Conservation (phyloP, 2,888 invertebrate species). For the Agrochola macilenta region DNA sequence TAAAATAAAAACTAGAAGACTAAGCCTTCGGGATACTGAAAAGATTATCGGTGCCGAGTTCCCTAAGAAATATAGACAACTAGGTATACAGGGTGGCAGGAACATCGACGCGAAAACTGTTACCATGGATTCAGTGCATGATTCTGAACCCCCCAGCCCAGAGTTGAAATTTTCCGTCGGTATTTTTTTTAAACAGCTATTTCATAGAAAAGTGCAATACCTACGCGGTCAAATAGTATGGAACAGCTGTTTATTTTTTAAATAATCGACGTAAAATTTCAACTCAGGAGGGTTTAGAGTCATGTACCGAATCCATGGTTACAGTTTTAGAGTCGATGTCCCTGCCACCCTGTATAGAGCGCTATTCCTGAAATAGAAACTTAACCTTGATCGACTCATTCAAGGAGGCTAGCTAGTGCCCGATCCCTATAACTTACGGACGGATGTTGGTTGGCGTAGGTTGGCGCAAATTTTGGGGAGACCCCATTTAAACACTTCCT, state of each 20-base stretch:
- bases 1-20: not conserved
- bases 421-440: not conserved
- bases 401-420: not conserved
- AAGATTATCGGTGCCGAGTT: slow-evolving; percentile 8
- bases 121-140: too few relatives aligned
- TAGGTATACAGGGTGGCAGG: not conserved
- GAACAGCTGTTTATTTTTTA: too few relatives aligned
- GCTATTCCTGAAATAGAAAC: slow-evolving; percentile 34
- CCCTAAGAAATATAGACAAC: not conserved
- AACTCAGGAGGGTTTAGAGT: too few relatives aligned
- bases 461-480: not conserved
- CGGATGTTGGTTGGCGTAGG: not conserved
- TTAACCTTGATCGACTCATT: slow-evolving; percentile 18
- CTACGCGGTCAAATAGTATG: too few relatives aligned
- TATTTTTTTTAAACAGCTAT: too few relatives aligned
- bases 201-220: too few relatives aligned
- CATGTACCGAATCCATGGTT: too few relatives aligned
- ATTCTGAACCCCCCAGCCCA: too few relatives aligned
- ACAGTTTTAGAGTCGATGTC: too few relatives aligned
- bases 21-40: not conserved
- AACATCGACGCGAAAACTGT: too few relatives aligned
- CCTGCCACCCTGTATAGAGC: not conserved
- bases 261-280: too few relatives aligned
- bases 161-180: too few relatives aligned
- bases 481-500: not conserved